phyloP scores from a whole-genome alignment of 2,797 vertebrate species.

The Saguinus oedipus region DNA sequence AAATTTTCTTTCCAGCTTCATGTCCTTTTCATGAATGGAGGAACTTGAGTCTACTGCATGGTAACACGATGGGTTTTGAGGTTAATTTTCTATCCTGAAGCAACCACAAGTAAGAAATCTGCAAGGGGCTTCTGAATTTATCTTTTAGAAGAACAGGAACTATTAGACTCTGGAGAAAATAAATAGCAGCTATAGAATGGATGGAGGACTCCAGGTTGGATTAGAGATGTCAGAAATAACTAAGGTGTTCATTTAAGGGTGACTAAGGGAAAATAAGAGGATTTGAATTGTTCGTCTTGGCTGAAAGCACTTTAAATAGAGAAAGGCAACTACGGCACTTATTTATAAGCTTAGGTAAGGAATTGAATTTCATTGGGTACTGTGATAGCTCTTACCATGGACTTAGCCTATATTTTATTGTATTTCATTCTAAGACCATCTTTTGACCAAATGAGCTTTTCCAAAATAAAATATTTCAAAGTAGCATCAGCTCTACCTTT shows the following conservation, averaged over 20 bases:
- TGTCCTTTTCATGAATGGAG: background rate
- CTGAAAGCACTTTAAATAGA: conserved; percentile 74
- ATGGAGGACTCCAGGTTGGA: conserved; percentile 44
- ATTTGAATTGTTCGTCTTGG: conserved; percentile 69
- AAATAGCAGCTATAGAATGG: conserved; percentile 33
- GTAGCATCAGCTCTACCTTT: background rate
- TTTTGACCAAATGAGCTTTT: conserved; percentile 67
- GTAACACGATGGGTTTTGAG: background rate
- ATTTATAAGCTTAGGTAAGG: conserved; percentile 72
- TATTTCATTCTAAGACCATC: conserved; percentile 57
- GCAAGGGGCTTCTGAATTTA: conserved; percentile 39
- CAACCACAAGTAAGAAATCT: background rate
- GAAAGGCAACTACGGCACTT: conserved; percentile 60
- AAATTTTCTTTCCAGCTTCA: background rate
- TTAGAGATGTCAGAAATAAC: conserved; percentile 71
- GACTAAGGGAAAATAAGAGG: conserved; percentile 59
- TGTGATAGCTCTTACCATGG: conserved; percentile 52
- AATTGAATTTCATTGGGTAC: conserved; percentile 61
- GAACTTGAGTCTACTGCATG: background rate
- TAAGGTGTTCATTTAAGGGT: conserved; percentile 71
- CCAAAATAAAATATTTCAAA: conserved; percentile 62
- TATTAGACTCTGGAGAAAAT: conserved; percentile 60
- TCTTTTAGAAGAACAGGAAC: conserved; percentile 59
- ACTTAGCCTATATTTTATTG: conserved; percentile 61
- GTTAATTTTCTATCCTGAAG: conserved; percentile 13